Percentiles rank a stretch among this genome's conserved stretches.
phyloP scores from a whole-genome alignment of 2,888 invertebrate species.

The Neoitamus cyanurus region DNA sequence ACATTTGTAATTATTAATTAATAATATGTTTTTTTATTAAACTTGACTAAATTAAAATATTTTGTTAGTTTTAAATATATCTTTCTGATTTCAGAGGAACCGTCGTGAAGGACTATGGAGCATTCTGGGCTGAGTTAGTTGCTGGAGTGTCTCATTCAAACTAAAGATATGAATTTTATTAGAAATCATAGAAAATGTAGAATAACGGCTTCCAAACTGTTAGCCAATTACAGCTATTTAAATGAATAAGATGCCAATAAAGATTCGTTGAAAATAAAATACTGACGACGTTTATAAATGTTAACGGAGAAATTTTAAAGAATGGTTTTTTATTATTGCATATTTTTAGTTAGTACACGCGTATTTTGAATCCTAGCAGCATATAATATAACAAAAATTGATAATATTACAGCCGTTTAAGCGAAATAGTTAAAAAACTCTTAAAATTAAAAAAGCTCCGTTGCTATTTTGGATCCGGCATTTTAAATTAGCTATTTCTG shows the following conservation, averaged over 20 bases:
- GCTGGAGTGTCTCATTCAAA: conserved; percentile 65
- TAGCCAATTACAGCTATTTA: background rate
- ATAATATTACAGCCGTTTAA: no score
- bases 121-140: conserved; percentile 79
- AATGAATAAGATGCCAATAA: background rate
- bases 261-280: background rate
- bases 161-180: background rate
- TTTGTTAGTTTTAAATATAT: background rate
- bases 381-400: no score
- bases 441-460: no score
- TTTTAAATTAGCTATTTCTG: no score
- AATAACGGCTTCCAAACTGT: background rate
- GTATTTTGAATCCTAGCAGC: no score
- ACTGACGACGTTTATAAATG: background rate
- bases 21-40: background rate
- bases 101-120: conserved; percentile 78
- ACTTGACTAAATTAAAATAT: background rate
- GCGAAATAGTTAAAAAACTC: no score
- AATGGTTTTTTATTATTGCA: no score
- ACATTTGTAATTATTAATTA: no score
- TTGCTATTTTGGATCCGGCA: no score
- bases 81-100: conserved; percentile 74
- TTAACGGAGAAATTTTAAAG: no score
- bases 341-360: no score
- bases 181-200: background rate